Evolutionary conservation across 1,140 invertebrate genomes (phyloP).

Genomic region (Drosophila kikkawai): DNA sequence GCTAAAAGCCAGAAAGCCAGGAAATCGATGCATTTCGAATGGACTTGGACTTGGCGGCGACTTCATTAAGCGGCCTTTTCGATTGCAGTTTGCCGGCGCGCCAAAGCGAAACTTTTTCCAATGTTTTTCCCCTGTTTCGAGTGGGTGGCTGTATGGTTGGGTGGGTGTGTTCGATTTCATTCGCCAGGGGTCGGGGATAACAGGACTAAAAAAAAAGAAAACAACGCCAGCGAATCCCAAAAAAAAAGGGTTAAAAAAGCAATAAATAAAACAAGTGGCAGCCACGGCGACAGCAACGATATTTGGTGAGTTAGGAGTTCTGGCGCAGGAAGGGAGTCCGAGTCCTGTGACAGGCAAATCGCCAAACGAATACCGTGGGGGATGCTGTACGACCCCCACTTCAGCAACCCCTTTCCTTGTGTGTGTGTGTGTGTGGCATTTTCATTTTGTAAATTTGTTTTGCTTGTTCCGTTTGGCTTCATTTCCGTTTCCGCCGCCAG

Average conservation of each 20-base stretch:
- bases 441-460: constrained; percentile 84
- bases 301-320: constrained; percentile 64
- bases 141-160: constrained; percentile 1
- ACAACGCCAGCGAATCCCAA: constrained; percentile 50
- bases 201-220: constrained; percentile 32
- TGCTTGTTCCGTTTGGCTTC: constrained; percentile 82
- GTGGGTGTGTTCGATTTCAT: constrained; percentile 41
- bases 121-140: constrained; percentile 14
- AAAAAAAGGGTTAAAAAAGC: constrained; percentile 83
- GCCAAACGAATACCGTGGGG: constrained; percentile 79
- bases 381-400: constrained; percentile 32
- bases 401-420: constrained; percentile 1
- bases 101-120: constrained; percentile 65
- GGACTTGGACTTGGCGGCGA: constrained; percentile 46
- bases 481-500: constrained; percentile 68
- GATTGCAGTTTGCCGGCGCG: constrained; percentile 41
- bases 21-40: constrained; percentile 77
- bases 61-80: constrained; percentile 67
- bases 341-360: constrained; percentile 78
- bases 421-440: constrained; percentile 64
- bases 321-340: constrained; percentile 17
- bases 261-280: constrained; percentile 81
- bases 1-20: constrained; percentile 42
- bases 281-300: constrained; percentile 75
- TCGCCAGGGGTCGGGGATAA: constrained; percentile 1